These are phyloP conservation scores for Protomyctophum bolini DNA, from an alignment of 2,113 vertebrate genomes.

Conservation along the genomic window DNA sequence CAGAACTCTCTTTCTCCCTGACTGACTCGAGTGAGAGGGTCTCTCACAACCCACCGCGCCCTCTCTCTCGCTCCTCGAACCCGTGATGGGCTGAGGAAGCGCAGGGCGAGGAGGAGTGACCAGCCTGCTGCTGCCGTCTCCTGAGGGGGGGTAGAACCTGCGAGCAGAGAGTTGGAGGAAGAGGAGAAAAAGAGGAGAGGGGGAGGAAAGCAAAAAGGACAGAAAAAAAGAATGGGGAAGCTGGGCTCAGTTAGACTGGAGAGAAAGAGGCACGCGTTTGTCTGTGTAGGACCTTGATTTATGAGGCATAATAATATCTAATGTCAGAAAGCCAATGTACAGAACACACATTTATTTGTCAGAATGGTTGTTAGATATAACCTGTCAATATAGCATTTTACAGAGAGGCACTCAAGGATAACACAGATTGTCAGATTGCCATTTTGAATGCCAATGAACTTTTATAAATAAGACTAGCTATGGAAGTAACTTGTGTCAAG, in stretches of 20 bases:
- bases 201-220: slow-evolving; percentile 54
- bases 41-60: slow-evolving; percentile 80
- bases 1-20: slow-evolving; percentile 89
- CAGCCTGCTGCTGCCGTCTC: slow-evolving; percentile 54
- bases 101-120: slow-evolving; percentile 71
- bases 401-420: slow-evolving; percentile 14
- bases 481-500: slow-evolving; percentile 78
- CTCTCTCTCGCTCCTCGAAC: slow-evolving; percentile 73
- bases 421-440: background rate
- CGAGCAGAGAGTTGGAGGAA: slow-evolving; percentile 70
- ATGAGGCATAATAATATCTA: slow-evolving; percentile 60
- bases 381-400: slow-evolving; percentile 12
- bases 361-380: slow-evolving; percentile 16
- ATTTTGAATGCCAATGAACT: slow-evolving; percentile 40
- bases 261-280: slow-evolving; percentile 81
- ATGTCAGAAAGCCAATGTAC: slow-evolving; percentile 63
- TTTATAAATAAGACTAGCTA: slow-evolving; percentile 74
- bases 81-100: slow-evolving; percentile 77
- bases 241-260: slow-evolving; percentile 87
- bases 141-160: slow-evolving; percentile 74
- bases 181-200: slow-evolving; percentile 45
- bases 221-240: slow-evolving; percentile 80
- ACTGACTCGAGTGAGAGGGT: slow-evolving; percentile 68
- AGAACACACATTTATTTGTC: slow-evolving; percentile 74
- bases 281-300: slow-evolving; percentile 87